These are phyloP conservation scores for Macrotis lagotis DNA, from an alignment of 2,113 vertebrate genomes.

Conservation along the genomic window DNA sequence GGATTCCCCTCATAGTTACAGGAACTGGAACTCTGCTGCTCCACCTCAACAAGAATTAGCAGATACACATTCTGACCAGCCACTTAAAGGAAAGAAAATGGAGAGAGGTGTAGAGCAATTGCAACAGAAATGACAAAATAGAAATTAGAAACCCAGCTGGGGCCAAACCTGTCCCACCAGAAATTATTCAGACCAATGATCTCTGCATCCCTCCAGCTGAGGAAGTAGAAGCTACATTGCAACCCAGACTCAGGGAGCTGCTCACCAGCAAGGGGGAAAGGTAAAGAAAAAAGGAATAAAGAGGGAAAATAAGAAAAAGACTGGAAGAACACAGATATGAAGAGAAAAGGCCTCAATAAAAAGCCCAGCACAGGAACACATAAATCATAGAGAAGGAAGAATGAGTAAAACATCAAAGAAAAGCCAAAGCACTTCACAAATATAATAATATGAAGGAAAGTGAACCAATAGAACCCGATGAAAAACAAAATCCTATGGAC, in stretches of 20 bases:
- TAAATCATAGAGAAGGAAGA: background rate
- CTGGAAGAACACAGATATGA: background rate
- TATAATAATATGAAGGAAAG: background rate
- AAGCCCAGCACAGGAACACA: background rate
- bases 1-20: background rate
- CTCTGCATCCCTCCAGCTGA: background rate
- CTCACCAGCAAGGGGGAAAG: background rate
- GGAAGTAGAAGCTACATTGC: background rate
- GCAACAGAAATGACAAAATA: background rate
- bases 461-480: background rate
- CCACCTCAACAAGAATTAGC: background rate
- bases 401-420: background rate
- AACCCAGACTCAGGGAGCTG: background rate
- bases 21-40: background rate
- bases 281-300: background rate
- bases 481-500: background rate
- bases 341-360: background rate
- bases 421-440: background rate
- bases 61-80: background rate
- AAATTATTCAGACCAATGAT: background rate
- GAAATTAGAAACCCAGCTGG: background rate
- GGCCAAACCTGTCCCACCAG: background rate
- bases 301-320: background rate
- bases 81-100: background rate
- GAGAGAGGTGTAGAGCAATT: background rate